A percentile compares a stretch with the other conserved stretches of the same genome.
These are phyloP conservation scores for Acanthoscelides obtectus DNA, from an alignment of 2,888 invertebrate genomes.

Conservation along the genomic window DNA sequence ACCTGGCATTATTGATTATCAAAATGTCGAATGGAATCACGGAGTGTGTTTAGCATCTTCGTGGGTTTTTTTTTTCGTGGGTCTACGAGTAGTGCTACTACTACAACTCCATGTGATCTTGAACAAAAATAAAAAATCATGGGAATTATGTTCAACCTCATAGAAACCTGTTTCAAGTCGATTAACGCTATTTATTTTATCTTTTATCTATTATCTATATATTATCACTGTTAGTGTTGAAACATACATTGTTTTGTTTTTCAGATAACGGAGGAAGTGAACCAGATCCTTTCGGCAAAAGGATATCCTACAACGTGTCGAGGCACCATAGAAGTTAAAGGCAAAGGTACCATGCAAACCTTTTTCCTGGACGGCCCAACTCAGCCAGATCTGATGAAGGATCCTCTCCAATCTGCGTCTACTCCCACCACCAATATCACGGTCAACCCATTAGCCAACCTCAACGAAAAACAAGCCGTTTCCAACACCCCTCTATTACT, in stretches of 20 bases:
- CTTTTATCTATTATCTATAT: too few relatives aligned
- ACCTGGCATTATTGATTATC: too few relatives aligned
- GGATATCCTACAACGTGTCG: slow-evolving; percentile 81
- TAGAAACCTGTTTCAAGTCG: too few relatives aligned
- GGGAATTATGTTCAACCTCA: too few relatives aligned
- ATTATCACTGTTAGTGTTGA: too few relatives aligned
- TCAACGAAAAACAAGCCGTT: slow-evolving; percentile 21
- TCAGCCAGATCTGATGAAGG: slow-evolving; percentile 10
- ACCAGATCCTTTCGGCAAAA: slow-evolving; percentile 69
- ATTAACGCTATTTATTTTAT: too few relatives aligned
- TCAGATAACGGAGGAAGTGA: slow-evolving; percentile 85
- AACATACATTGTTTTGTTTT: slow-evolving; percentile 9
- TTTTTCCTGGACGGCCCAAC: slow-evolving; percentile 62
- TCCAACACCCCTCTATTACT: slow-evolving; percentile 27
- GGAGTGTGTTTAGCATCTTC: too few relatives aligned
- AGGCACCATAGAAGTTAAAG: slow-evolving; percentile 87
- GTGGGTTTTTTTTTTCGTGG: too few relatives aligned
- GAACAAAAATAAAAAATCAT: too few relatives aligned
- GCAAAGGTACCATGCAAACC: slow-evolving; percentile 92
- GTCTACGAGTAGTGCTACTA: too few relatives aligned
- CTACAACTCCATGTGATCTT: too few relatives aligned
- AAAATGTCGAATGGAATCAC: too few relatives aligned
- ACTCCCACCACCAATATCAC: slow-evolving; percentile 39
- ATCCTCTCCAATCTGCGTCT: neutral
- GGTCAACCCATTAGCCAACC: slow-evolving; percentile 41